Evolutionary conservation across 2,888 invertebrate species (phyloP), one percentile per base, ranked within the genome.

Genomic region (Philereme transversata): DNA sequence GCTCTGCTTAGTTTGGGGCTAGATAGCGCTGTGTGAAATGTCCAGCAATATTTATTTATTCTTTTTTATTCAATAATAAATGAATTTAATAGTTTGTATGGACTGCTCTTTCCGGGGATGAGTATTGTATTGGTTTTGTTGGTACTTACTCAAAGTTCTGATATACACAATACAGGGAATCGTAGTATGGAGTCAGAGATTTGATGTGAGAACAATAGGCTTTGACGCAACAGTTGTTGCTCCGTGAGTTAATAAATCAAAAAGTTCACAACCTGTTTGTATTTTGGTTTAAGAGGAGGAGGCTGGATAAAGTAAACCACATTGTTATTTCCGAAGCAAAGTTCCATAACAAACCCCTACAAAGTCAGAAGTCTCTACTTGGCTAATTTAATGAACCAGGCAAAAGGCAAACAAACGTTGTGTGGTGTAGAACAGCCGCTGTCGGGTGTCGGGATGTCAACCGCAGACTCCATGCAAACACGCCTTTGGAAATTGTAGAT

Each of bases 381-480:
- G 57, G 61, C 51, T 60, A 62, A 67, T 69, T 66, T 61, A 62
- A 67, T 67, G 62, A 67, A 56, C 62, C 51, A 48, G 48, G 49
- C 59, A 48, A 59, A 63, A 66, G 54, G 62, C 66, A 68, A 64
- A 68, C 62, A 65, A 59, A 56, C 48, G 43, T 53, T 51, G 63
- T 55, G 57, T 56, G 51, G 41, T 10, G 41, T 51, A 40, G 41
- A 57, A 52, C 33, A 22, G 43, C 51, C 38, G 44, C 34, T 11
- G 56, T 56, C 45, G 46, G 51, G 62, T 63, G 65, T 59, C 56
- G 45, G 57, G 57, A 51, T 55, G 55, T 51, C 55, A 61, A 57
- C 62, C 66, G 47, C 66, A 53, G 57, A 41, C 58, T 62, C 35
- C 51, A 54, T 60, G 51, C 57, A 66, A 57, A 58, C 51, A 54